phyloP scores from a whole-genome alignment of 1,140 invertebrate genomes.

The Catajapyx aquilonaris region DNA sequence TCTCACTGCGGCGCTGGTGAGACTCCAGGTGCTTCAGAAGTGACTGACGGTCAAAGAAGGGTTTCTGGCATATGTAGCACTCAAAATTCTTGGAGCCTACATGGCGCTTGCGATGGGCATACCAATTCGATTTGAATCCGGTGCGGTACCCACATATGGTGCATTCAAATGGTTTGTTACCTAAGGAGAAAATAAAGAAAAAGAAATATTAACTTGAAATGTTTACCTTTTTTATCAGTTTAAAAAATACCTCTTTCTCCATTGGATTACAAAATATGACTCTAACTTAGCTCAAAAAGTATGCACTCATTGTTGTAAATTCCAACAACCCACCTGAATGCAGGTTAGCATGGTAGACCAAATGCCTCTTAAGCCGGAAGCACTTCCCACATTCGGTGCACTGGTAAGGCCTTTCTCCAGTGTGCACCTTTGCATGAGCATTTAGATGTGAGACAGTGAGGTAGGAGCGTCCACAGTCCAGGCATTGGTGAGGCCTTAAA shows the following conservation, averaged over 20 bases:
- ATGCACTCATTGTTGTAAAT: no score
- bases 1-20: background rate
- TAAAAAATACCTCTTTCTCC: no score
- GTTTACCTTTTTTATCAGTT: no score
- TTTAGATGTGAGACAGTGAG: background rate
- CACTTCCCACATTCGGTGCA: constrained; percentile 23
- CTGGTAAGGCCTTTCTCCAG: constrained; percentile 19
- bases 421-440: constrained; percentile 15
- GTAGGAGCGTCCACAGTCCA: background rate
- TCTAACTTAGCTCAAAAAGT: no score
- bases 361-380: constrained; percentile 22
- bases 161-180: background rate
- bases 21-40: background rate
- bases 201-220: no score
- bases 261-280: no score
- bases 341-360: background rate
- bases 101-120: background rate
- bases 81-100: background rate
- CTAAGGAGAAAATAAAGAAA: no score
- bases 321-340: background rate
- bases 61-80: background rate
- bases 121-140: background rate
- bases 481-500: background rate
- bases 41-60: background rate
- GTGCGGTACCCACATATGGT: background rate